Base-by-base conservation (phyloP, 2,797 vertebrate genomes). In the Crax fasciolata region DNA sequence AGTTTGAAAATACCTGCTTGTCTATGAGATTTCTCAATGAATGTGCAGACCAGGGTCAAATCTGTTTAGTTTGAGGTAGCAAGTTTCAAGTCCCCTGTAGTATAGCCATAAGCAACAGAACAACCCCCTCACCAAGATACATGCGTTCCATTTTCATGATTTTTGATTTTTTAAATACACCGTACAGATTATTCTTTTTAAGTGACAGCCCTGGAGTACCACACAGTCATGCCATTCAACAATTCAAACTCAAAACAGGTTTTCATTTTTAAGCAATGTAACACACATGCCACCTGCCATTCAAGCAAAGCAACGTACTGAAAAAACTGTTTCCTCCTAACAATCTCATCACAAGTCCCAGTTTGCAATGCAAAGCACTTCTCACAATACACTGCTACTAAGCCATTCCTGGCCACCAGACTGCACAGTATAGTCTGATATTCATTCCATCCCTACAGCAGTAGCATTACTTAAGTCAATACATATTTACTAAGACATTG, bases 341-440 rank as follows among this genome's bases (percentile, higher is more conserved):
- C 62, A 32, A 44, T 13, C 19, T 68, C 11, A 81, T 44, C 73
- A 43, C 15, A 41, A 44, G 9, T 28, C 41, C 27, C 25, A 81
- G 15, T 35, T 32, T 43, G 20, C 38, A 94, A 61, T 10, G 25
- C 28, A 82, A 0, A 0, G 5, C 21, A 17, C 21, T 48, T 61
- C 8, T 55, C 75, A 35, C 35, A 78, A 11, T 39, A 38, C 10
- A 78, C 5, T 18, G 67, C 59, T 48, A 73, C 49, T 41, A 86
- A 63, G 43, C 9, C 43, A 72, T 46, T 79, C 5, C 1, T 23
- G 23, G 35, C 84, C n/a, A 84, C 6, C 41, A 88, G 35, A 61
- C 38, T 59, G 10, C 23, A 70, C 10, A 2, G 3, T 30, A 57
- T 51, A 57, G 30, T 3, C n/a, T 57, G 20, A 63, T 43, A 55